phyloP scores from a whole-genome alignment of 2,113 vertebrate genomes.

The Opisthocomus hoazin region DNA sequence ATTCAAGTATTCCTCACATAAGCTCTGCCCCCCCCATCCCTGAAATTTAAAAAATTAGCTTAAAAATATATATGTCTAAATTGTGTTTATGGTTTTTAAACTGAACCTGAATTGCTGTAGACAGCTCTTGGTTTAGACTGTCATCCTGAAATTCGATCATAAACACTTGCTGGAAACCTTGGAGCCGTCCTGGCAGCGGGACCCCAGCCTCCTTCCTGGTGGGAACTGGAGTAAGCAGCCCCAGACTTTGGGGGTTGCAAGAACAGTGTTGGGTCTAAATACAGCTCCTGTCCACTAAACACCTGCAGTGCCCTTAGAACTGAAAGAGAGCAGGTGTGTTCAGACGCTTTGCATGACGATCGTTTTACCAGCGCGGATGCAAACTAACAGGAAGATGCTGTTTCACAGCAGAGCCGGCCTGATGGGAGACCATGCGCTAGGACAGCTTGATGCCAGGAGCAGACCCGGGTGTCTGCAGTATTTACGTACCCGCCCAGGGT shows the following conservation, averaged over 20 bases:
- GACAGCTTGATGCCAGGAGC: background rate
- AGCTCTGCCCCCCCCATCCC: background rate
- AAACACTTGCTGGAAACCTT: background rate
- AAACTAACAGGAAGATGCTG: background rate
- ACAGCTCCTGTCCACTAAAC: background rate
- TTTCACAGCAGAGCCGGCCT: background rate
- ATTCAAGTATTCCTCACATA: background rate
- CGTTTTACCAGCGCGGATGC: background rate
- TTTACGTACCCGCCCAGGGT: fast-evolving
- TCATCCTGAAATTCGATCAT: background rate
- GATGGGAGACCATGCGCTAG: background rate
- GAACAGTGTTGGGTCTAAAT: background rate
- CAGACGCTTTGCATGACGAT: background rate
- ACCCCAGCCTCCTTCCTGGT: background rate
- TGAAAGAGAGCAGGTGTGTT: background rate
- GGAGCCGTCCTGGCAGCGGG: background rate
- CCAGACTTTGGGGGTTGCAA: background rate
- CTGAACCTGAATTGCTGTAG: background rate
- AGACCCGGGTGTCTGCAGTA: background rate
- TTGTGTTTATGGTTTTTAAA: background rate
- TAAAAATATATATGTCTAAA: background rate
- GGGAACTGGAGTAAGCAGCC: background rate
- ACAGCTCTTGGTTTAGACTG: background rate
- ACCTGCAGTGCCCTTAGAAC: background rate
- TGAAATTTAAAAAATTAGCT: background rate